Base-by-base conservation (phyloP, 2,113 vertebrate species). In the Callocephalon fimbriatum region DNA sequence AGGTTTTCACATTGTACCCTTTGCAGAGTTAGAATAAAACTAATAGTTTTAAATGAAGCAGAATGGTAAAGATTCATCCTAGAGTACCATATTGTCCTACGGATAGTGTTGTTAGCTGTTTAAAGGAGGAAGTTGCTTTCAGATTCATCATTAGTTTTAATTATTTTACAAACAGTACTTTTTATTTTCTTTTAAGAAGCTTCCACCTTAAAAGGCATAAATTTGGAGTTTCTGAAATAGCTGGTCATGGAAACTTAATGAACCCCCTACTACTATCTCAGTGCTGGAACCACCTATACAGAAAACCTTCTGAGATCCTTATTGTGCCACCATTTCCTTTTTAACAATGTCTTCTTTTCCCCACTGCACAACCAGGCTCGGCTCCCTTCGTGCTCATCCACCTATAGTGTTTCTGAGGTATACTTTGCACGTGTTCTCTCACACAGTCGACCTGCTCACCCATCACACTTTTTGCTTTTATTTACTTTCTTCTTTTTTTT, bases 341-440 rank as follows among this genome's bases (percentile, higher is more conserved):
- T 98, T 99, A 99, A 99, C 98, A 94, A 90, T 99, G 98, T 99
- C 98, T 98, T 99, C 98, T 99, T 98, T 98, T 98, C 98, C 98
- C 97, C 98, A 96, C 98, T 99, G 99, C 99, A 99, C 99, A 98
- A 98, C 98, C 99, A 99, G 99, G 99, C 99, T 99, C 99, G 99
- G 98, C 99, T 99, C 98, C 99, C 99, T 98, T 99, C 99, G 99
- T 99, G 99, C 98, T 99, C 99, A 99, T 99, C 99, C 98, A 99
- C 99, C 99, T 99, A 99, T 99, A 99, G 99, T 99, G 99, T 99
- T 99, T 99, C 99, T 98, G 99, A 99, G 99, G 99, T 99, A 99
- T 98, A 99, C 98, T 99, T 99, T 99, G 99, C 99, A 99, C 98
- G 99, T 98, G 97, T 99, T 99, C 98, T 98, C 93, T 98, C 98